A percentile compares a stretch with the other conserved stretches of the same genome.
These are phyloP conservation scores for Hyles lineata DNA, from an alignment of 2,888 invertebrate species.

Conservation along the genomic window DNA sequence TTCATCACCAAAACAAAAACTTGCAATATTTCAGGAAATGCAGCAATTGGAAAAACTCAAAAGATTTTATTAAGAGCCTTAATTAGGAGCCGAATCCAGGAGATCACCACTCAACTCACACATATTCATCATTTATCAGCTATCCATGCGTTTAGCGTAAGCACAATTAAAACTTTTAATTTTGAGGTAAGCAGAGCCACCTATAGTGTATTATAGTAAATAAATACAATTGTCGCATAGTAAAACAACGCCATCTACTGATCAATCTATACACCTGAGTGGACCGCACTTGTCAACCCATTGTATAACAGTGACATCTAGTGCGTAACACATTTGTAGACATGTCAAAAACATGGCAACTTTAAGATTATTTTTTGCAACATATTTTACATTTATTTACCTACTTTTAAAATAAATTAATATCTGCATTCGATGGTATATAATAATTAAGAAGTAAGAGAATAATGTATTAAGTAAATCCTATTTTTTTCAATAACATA, in stretches of 20 bases:
- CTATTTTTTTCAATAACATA: not conserved
- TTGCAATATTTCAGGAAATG: too few relatives aligned
- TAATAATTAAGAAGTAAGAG: not conserved
- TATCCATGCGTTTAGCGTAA: too few relatives aligned
- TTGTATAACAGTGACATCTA: not conserved
- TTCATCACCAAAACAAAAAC: too few relatives aligned
- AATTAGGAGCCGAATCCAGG: too few relatives aligned
- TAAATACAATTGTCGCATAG: not conserved
- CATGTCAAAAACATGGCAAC: not conserved
- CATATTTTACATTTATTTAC: not conserved
- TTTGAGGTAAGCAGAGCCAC: constrained; percentile 1
- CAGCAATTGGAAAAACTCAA: too few relatives aligned
- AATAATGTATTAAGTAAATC: too few relatives aligned
- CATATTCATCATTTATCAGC: too few relatives aligned
- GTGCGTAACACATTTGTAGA: not conserved
- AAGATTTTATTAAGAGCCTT: too few relatives aligned
- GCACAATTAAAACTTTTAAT: too few relatives aligned
- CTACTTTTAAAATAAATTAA: not conserved
- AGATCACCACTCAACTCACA: too few relatives aligned
- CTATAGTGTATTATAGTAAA: not conserved
- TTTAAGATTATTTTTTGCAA: not conserved
- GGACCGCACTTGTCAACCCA: not conserved
- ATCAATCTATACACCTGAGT: not conserved
- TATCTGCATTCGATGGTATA: too few relatives aligned
- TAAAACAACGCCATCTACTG: not conserved